A percentile compares a stretch with the other conserved stretches of the same genome.
Conservation (phyloP, 2,797 vertebrate species). For the Channa striata region DNA sequence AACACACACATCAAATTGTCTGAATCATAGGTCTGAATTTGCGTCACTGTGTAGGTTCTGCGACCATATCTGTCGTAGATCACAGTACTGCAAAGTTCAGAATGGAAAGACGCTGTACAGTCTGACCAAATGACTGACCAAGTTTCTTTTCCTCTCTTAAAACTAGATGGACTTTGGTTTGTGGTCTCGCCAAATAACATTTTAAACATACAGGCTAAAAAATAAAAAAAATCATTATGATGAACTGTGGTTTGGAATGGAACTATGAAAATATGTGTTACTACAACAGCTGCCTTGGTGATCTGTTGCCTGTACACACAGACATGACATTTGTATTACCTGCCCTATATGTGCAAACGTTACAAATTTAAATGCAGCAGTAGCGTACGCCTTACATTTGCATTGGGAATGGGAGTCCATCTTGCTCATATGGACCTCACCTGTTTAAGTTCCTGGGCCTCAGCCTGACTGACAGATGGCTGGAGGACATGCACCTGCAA, state of each 20-base stretch:
- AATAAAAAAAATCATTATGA: conserved; percentile 73
- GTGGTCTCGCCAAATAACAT: conserved; percentile 76
- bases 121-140: conserved; percentile 75
- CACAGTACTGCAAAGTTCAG: conserved; percentile 56
- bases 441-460: conserved; percentile 92
- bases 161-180: conserved; percentile 75
- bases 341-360: conserved; percentile 35
- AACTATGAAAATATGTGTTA: conserved; percentile 62
- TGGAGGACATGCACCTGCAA: conserved; percentile 85
- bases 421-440: conserved; percentile 75
- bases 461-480: conserved; percentile 87
- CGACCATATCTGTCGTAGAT: conserved; percentile 71
- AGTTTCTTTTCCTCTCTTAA: conserved; percentile 77
- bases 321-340: conserved; percentile 31
- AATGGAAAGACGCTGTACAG: conserved; percentile 73
- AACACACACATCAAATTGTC: conserved; percentile 29
- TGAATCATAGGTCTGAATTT: conserved; percentile 59
- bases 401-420: conserved; percentile 20
- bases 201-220: conserved; percentile 76
- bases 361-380: conserved; percentile 27
- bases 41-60: conserved; percentile 72
- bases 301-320: conserved; percentile 8
- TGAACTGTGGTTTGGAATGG: conserved; percentile 70
- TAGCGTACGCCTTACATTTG: conserved; percentile 26
- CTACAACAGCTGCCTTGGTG: conserved; percentile 36